Conservation (phyloP, 2,888 invertebrate species). For the Pristionchus japonicus region DNA sequence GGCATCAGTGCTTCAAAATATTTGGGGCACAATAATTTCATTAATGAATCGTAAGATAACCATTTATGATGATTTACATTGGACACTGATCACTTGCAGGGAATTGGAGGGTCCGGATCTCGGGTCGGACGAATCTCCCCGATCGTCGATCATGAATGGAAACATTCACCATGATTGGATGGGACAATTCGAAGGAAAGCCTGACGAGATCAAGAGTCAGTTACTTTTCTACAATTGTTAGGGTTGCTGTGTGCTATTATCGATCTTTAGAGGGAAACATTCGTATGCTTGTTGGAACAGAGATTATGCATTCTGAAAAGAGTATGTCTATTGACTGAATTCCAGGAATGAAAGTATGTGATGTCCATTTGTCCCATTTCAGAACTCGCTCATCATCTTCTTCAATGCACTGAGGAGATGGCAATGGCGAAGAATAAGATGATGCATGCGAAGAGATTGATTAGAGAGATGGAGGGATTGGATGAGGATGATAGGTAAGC, state of each 20-base stretch:
- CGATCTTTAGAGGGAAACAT: too few species aligned
- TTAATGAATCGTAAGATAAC: too few species aligned
- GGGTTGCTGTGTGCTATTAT: too few species aligned
- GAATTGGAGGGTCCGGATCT: slow-evolving; percentile 63
- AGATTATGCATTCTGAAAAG: not conserved
- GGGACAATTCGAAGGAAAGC: slow-evolving; percentile 37
- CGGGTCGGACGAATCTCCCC: slow-evolving; percentile 61
- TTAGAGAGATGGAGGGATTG: slow-evolving; percentile 46
- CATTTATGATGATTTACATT: too few species aligned
- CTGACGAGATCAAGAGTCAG: slow-evolving; percentile 27
- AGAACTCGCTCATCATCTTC: slow-evolving; percentile 65
- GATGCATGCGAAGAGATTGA: slow-evolving; percentile 64
- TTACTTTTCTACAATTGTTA: not conserved
- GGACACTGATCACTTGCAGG: too few species aligned
- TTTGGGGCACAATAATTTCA: too few species aligned
- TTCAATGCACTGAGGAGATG: slow-evolving; percentile 62
- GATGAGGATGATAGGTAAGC: slow-evolving; percentile 29
- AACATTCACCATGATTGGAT: slow-evolving; percentile 36
- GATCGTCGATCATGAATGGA: slow-evolving; percentile 52
- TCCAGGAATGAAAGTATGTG: not conserved
- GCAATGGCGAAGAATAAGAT: slow-evolving; percentile 59
- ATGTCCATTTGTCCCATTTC: too few species aligned
- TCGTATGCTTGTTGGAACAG: too few species aligned
- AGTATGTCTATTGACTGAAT: too few species aligned
- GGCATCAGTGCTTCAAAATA: too few species aligned